Base-by-base conservation (phyloP, 2,888 invertebrate genomes). In the Lasius fuliginosus region DNA sequence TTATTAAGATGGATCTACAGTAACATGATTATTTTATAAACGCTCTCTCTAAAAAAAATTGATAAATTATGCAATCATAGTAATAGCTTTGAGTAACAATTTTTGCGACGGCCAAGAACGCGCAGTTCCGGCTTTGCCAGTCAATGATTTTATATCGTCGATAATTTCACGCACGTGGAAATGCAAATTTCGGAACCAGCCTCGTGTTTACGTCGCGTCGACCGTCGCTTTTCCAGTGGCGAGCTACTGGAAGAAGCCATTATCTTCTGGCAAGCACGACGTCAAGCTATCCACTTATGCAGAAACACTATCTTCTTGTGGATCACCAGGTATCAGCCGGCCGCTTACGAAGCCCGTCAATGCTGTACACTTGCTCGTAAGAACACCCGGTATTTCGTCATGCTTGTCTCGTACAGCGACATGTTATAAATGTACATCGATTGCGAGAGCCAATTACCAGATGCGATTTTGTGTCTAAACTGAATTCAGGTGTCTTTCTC, bases 271-370 rank as follows among this genome's bases (percentile, higher is more conserved):
- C n/a, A 58, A 27, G 12, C 18, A 12, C 23, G 6, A 36, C 27
- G n/a, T 15, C 18, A 27, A 68, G 18, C 18, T 56, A 68, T 62
- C 56, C 68, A 40, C 60, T 69, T 65, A 46, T 60, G 27, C 5
- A 83, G 74, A 85, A 87, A 84, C 36, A 75, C 60, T 49, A 64
- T 83, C 68, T 69, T 40, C 15, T 15, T 33, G 8, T 83, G 82
- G 64, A 71, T 86, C 42, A 71, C 56, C 42, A 11, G 9, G 84
- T 60, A 82, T 71, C 33, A 56, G 30, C 9, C 65, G 58, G 18
- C 60, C 68, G 77, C 74, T 83, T 75, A 74, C 30, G 90, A 90
- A 90, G 76, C 89, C 90, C 30, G 15, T 36, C 85, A 86, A 85
- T 46, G 11, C 49, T 65, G 40, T 6, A 46, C 60, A 64, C 18